Conservation (phyloP, 2,888 invertebrate species). For the Cyclophora punctaria region DNA sequence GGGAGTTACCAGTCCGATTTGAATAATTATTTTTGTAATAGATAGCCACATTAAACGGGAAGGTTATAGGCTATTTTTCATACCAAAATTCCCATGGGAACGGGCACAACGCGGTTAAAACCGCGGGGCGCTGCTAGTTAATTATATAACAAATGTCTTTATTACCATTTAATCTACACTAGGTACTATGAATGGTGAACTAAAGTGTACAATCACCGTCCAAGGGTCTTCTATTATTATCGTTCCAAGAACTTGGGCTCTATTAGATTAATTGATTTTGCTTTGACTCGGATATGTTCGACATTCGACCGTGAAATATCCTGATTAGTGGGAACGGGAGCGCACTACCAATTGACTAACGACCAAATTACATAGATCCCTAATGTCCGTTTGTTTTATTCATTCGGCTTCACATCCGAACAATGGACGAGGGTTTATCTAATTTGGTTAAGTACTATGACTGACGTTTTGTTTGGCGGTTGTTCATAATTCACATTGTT, state of each 20-base stretch:
- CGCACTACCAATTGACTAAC: slow-evolving; percentile 19
- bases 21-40: too few species aligned
- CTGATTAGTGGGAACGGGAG: slow-evolving; percentile 34
- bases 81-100: too few species aligned
- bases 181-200: too few species aligned
- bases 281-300: slow-evolving; percentile 24
- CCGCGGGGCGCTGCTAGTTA: too few species aligned
- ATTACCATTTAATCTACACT: too few species aligned
- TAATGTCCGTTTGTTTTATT: slow-evolving; percentile 23
- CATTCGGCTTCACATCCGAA: background rate
- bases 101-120: too few species aligned
- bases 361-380: slow-evolving; percentile 23
- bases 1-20: too few species aligned
- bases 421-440: background rate
- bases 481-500: too few species aligned
- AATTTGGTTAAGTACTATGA: background rate
- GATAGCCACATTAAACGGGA: too few species aligned
- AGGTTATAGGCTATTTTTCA: too few species aligned
- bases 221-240: too few species aligned
- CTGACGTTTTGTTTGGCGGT: background rate
- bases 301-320: slow-evolving; percentile 35
- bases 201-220: slow-evolving; percentile 1
- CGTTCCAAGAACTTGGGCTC: background rate
- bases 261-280: slow-evolving; percentile 31
- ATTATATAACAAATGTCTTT: too few species aligned